Conservation (phyloP, 2,888 invertebrate genomes). For the Phragmatobia fuliginosa region DNA sequence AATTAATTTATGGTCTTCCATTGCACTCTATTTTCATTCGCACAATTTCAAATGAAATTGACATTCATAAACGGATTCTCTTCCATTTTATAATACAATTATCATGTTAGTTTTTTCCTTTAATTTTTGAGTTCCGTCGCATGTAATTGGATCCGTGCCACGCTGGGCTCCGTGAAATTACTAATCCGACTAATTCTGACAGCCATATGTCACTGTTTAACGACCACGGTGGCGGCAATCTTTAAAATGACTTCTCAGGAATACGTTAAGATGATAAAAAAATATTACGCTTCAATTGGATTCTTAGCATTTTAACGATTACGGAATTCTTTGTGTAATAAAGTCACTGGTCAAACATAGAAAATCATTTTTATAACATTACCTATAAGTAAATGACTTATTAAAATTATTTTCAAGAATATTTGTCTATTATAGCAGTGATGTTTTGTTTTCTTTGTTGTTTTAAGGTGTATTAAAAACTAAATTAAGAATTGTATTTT, state of each 20-base stretch:
- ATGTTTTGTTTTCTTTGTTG: not conserved
- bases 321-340: not conserved
- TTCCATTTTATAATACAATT: conserved; percentile 72
- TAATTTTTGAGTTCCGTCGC: conserved; percentile 75
- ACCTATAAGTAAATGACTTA: not conserved
- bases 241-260: conserved; percentile 39
- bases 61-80: conserved; percentile 65
- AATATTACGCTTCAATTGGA: not conserved
- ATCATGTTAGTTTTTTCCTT: conserved; percentile 75
- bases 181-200: conserved; percentile 86
- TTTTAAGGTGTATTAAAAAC: not conserved
- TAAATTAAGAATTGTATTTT: not conserved
- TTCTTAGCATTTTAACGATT: not conserved
- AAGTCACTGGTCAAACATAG: not conserved
- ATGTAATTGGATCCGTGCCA: conserved; percentile 81
- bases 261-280: conserved; percentile 19
- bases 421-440: not conserved
- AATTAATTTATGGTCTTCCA: not conserved
- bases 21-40: conserved; percentile 27
- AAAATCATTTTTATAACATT: not conserved
- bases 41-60: conserved; percentile 62
- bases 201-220: conserved; percentile 85
- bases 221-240: conserved; percentile 68
- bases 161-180: conserved; percentile 82
- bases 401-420: not conserved